A percentile compares a stretch with the other conserved stretches of the same genome.
These are phyloP conservation scores for Eulacestoma nigropectus DNA, from an alignment of 2,113 vertebrate genomes.

Conservation along the genomic window DNA sequence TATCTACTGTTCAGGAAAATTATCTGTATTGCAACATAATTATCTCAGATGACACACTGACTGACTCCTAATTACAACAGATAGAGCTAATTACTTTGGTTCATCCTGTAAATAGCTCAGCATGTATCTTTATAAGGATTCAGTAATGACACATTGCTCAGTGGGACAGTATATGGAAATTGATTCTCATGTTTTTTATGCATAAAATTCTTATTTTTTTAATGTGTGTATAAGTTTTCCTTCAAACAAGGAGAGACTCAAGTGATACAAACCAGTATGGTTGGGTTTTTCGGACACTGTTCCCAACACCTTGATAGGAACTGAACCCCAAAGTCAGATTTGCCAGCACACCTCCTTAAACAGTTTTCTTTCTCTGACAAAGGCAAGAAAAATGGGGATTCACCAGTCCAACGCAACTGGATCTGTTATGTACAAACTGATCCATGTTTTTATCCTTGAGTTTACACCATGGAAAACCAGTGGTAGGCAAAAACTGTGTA, in stretches of 20 bases:
- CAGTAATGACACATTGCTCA: conserved; percentile 8
- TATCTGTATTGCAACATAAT: conserved; percentile 19
- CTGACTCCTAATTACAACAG: conserved; percentile 45
- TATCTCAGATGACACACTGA: conserved; percentile 27
- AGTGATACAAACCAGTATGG: not conserved
- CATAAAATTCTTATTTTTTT: not conserved
- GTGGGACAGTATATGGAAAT: not conserved
- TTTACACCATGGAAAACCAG: not conserved
- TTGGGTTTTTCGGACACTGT: not conserved
- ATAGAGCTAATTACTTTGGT: conserved; percentile 32
- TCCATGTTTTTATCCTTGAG: not conserved
- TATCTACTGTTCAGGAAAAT: not conserved
- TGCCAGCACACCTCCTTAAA: rapidly evolving
- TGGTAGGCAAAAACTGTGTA: not conserved
- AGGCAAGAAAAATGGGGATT: not conserved
- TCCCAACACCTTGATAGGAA: not conserved
- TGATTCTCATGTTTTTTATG: not conserved
- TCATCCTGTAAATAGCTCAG: conserved; percentile 45
- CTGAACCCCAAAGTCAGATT: not conserved
- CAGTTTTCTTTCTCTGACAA: not conserved
- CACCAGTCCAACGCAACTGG: not conserved
- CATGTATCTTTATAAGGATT: conserved; percentile 28
- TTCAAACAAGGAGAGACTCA: not conserved
- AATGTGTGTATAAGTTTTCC: not conserved
- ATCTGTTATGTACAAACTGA: not conserved